Evolutionary conservation across 2,797 vertebrate genomes (phyloP).

Genomic region (Acomys russatus): DNA sequence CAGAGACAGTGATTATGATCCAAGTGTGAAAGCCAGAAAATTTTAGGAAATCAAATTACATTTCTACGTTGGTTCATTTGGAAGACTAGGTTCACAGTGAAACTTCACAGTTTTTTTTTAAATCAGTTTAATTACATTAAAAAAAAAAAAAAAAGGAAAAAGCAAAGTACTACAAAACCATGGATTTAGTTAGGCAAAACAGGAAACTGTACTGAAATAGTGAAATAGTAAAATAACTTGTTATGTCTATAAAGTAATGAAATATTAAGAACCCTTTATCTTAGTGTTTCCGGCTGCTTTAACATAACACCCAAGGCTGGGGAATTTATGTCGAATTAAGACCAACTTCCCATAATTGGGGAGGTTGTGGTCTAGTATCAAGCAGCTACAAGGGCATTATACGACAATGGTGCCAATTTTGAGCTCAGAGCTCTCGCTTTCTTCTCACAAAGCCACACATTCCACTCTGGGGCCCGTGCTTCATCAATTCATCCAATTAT

Average conservation of each 20-base stretch:
- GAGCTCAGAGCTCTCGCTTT: not conserved
- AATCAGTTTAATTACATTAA: not conserved
- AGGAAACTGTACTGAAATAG: not conserved
- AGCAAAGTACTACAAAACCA: not conserved
- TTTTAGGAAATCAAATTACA: not conserved
- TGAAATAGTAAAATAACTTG: not conserved
- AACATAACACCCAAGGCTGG: not conserved
- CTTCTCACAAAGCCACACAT: not conserved
- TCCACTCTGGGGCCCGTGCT: accelerated
- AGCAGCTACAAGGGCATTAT: too few species aligned
- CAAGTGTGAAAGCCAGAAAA: not conserved
- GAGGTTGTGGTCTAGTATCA: not conserved
- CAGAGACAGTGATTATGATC: conserved; percentile 42
- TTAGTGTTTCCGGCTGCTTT: not conserved
- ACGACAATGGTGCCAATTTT: accelerated
- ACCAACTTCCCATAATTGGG: not conserved
- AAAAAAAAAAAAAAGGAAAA: not conserved
- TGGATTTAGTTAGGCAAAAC: not conserved
- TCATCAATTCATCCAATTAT: not conserved
- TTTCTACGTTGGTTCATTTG: conserved; percentile 30
- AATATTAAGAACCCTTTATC: not conserved
- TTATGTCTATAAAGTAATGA: not conserved
- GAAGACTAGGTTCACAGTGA: not conserved
- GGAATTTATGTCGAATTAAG: not conserved
- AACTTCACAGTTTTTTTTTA: not conserved